These are phyloP conservation scores for mouse (Mus musculus) DNA, from an alignment of 2,113 vertebrate genomes.

Conservation along the genomic window DNA sequence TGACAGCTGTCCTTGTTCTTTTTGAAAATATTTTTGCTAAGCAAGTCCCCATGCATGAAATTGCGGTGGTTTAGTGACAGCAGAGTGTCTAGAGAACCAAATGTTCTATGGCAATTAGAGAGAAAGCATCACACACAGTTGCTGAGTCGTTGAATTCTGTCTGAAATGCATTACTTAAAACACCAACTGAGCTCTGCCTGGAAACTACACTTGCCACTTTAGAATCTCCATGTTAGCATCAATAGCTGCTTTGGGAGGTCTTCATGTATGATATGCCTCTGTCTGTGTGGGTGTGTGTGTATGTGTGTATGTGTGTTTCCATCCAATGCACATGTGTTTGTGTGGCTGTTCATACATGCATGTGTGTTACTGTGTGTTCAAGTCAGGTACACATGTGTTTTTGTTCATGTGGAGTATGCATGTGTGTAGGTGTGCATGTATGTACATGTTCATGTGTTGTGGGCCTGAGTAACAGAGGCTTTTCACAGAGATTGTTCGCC, in stretches of 20 bases:
- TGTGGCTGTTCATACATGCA: no score
- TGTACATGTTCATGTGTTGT: no score
- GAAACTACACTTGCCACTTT: slow-evolving; percentile 39
- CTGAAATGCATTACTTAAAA: slow-evolving; percentile 52
- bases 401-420: no score
- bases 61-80: slow-evolving; percentile 40
- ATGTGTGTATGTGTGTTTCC: no score
- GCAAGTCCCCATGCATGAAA: slow-evolving; percentile 50
- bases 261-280: no score
- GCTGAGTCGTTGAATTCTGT: slow-evolving; percentile 39
- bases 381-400: no score
- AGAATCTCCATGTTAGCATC: slow-evolving; percentile 23
- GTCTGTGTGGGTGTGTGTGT: no score
- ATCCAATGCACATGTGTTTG: no score
- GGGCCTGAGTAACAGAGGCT: no score
- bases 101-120: slow-evolving; percentile 59
- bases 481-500: no score
- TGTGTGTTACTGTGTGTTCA: no score
- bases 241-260: background rate
- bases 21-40: slow-evolving; percentile 78
- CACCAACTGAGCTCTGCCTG: background rate
- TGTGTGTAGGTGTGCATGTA: no score
- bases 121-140: slow-evolving; percentile 5
- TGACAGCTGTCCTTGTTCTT: slow-evolving; percentile 70
- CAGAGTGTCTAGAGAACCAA: background rate